phyloP scores from a whole-genome alignment of 2,888 invertebrate genomes.

The Theretra japonica region DNA sequence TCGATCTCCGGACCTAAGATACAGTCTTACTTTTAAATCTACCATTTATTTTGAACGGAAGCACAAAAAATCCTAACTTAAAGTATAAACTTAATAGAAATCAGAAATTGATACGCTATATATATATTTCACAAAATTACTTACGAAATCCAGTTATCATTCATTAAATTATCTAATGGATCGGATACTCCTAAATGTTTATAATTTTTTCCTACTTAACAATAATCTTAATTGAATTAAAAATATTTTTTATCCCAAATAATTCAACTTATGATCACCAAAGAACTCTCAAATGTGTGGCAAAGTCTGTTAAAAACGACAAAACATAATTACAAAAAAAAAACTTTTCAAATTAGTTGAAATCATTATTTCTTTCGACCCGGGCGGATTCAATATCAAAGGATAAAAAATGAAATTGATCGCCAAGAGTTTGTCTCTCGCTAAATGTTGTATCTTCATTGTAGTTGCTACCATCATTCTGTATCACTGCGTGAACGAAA shows the following conservation, averaged over 20 bases:
- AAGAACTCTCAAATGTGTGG: too few species aligned
- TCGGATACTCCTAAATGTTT: not conserved
- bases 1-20: too few species aligned
- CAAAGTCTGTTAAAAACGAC: too few species aligned
- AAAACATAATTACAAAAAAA: too few species aligned
- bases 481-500: not conserved
- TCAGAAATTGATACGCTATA: too few species aligned
- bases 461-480: not conserved
- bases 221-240: not conserved
- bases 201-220: not conserved
- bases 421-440: not conserved
- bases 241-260: too few species aligned
- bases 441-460: not conserved
- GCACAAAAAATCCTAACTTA: too few species aligned
- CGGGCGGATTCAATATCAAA: slow-evolving; percentile 11
- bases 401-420: not conserved
- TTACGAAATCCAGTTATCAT: not conserved
- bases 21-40: too few species aligned
- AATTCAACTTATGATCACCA: too few species aligned
- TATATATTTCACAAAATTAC: not conserved
- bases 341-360: slow-evolving; percentile 9
- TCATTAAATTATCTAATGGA: slow-evolving; percentile 6
- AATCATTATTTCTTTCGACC: not conserved
- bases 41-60: too few species aligned
- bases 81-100: too few species aligned